Conservation (phyloP, 2,797 vertebrate species). For the Allobates femoralis region DNA sequence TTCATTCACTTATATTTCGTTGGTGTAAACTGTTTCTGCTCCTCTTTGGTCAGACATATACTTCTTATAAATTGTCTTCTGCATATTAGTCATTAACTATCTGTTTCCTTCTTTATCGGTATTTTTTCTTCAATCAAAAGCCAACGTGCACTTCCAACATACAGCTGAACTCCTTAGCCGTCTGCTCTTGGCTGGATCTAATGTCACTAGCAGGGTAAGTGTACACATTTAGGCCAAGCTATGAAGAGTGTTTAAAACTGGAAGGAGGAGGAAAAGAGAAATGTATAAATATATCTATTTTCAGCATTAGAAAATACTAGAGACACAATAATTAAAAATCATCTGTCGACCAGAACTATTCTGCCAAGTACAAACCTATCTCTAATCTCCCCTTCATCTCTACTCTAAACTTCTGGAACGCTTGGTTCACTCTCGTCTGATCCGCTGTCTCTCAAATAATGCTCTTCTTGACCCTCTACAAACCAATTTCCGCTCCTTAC, state of each 20-base stretch:
- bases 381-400: no score
- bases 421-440: no score
- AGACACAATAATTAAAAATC: no score
- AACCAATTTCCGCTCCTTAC: no score
- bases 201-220: conserved; percentile 65
- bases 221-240: neutral
- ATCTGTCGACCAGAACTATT: no score
- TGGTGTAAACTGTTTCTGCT: neutral
- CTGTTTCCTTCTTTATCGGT: neutral
- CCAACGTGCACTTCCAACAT: conserved; percentile 86
- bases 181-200: conserved; percentile 74
- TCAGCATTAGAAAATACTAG: neutral
- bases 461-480: no score
- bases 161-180: conserved; percentile 84
- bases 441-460: no score
- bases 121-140: conserved; percentile 66
- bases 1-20: neutral
- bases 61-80: neutral
- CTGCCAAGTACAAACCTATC: no score
- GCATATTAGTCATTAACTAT: conserved; percentile 12
- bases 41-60: neutral
- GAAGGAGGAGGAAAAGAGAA: neutral
- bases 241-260: neutral
- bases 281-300: neutral
- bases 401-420: no score